A percentile compares a stretch with the other conserved stretches of the same genome.
Evolutionary conservation across 2,113 vertebrate genomes (phyloP).

Genomic region (Engystomops pustulosus): DNA sequence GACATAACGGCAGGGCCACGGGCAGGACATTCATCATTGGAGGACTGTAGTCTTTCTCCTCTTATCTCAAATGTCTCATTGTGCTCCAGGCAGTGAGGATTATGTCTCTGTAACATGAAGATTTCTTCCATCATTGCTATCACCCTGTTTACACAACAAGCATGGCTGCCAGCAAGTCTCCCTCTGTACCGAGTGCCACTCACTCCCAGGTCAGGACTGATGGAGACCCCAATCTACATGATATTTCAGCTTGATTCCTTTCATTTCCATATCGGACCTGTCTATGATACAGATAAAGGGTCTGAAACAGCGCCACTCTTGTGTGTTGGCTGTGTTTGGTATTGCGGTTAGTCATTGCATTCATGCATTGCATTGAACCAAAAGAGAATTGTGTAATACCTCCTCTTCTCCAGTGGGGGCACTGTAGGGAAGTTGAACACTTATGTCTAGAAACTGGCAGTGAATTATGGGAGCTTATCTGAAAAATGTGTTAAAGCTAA

Average conservation of each 20-base stretch:
- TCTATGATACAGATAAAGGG: too few species aligned
- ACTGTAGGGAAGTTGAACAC: too few species aligned
- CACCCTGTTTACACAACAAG: conserved; percentile 60
- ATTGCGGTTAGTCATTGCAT: too few species aligned
- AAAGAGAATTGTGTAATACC: too few species aligned
- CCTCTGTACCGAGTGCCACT: neutral
- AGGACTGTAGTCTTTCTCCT: neutral
- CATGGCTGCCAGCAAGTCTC: conserved; percentile 58
- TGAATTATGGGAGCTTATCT: too few species aligned
- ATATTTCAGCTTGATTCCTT: too few species aligned
- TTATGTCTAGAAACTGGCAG: too few species aligned
- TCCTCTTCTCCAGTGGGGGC: too few species aligned
- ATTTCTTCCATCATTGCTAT: conserved; percentile 60
- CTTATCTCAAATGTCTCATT: conserved; percentile 1
- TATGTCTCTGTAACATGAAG: conserved; percentile 31
- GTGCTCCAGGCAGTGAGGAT: neutral
- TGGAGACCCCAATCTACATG: neutral
- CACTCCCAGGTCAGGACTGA: neutral
- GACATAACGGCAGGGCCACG: neutral
- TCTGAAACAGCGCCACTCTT: neutral
- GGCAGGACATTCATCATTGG: neutral
- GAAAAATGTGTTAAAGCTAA: too few species aligned
- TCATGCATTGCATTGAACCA: too few species aligned
- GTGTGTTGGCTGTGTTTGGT: neutral
- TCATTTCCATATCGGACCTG: too few species aligned